A percentile compares a stretch with the other conserved stretches of the same genome.
Conservation (phyloP, 1,140 invertebrate genomes). For the Globodera rostochiensis region DNA sequence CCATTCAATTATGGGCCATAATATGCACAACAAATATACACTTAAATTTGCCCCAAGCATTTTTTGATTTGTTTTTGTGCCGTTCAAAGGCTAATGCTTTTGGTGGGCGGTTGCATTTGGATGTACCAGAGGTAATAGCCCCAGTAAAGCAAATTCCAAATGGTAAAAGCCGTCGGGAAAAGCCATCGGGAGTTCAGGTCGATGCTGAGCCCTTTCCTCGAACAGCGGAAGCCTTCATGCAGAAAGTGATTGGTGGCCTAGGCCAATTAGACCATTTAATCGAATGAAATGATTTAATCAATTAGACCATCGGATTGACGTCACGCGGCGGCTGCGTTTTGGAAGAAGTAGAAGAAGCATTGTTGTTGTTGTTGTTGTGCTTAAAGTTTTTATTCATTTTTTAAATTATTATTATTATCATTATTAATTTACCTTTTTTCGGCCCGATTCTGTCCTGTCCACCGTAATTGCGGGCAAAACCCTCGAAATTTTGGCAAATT, state of each 20-base stretch:
- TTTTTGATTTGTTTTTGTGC: neutral
- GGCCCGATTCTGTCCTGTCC: neutral
- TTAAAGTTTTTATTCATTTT: neutral
- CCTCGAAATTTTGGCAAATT: neutral
- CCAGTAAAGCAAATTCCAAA: constrained; percentile 29
- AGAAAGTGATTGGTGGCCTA: constrained; percentile 21
- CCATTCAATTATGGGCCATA: too few relatives aligned
- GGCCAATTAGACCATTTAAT: neutral
- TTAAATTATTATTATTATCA: neutral
- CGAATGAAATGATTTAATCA: neutral
- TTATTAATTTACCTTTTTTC: neutral
- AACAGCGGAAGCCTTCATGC: constrained; percentile 13
- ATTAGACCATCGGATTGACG: constrained; percentile 17
- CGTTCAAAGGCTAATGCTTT: neutral
- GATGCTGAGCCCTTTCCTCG: constrained; percentile 18
- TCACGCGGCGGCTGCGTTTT: neutral
- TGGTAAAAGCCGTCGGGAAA: constrained; percentile 25
- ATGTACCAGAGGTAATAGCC: constrained; percentile 21
- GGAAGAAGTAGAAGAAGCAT: too few relatives aligned
- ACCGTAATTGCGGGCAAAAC: neutral
- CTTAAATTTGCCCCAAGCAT: too few relatives aligned
- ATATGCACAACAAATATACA: too few relatives aligned
- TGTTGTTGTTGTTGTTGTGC: neutral
- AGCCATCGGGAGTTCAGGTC: constrained; percentile 12
- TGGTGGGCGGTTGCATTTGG: neutral